Evolutionary conservation across 2,888 invertebrate species (phyloP).

Genomic region (Macrophya alboannulata): DNA sequence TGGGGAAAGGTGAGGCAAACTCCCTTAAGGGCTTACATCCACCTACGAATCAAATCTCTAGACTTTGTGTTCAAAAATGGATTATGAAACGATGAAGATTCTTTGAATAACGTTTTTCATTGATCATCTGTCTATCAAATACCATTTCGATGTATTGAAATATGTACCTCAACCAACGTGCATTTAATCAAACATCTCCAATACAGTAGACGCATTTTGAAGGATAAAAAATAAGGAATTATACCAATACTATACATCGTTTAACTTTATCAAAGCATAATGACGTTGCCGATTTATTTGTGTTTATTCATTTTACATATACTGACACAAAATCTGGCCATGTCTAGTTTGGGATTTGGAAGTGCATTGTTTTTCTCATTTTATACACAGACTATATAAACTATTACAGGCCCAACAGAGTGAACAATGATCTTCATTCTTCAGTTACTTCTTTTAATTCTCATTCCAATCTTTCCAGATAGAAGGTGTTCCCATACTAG

Average conservation of each 20-base stretch:
- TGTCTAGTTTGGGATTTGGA: not conserved
- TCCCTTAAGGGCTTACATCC: no score
- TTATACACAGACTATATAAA: not conserved
- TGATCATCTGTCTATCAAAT: not conserved
- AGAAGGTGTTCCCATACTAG: not conserved
- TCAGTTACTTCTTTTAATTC: not conserved
- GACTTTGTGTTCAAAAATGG: no score
- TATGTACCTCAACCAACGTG: no score
- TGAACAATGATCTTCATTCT: not conserved
- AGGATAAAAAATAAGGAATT: not conserved
- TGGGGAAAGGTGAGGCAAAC: no score
- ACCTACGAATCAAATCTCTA: no score
- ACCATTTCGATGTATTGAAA: not conserved
- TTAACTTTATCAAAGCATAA: not conserved
- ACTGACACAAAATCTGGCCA: not conserved
- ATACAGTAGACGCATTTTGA: not conserved
- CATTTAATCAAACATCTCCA: no score
- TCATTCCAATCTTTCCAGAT: not conserved
- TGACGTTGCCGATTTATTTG: conserved; percentile 10
- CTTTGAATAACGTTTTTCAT: not conserved
- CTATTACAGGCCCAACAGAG: not conserved
- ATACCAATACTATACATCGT: not conserved
- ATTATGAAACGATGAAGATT: not conserved
- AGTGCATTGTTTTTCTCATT: not conserved
- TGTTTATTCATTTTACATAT: not conserved